These are phyloP conservation scores for Cepaea hortensis DNA, from an alignment of 2,888 invertebrate species.

Conservation along the genomic window DNA sequence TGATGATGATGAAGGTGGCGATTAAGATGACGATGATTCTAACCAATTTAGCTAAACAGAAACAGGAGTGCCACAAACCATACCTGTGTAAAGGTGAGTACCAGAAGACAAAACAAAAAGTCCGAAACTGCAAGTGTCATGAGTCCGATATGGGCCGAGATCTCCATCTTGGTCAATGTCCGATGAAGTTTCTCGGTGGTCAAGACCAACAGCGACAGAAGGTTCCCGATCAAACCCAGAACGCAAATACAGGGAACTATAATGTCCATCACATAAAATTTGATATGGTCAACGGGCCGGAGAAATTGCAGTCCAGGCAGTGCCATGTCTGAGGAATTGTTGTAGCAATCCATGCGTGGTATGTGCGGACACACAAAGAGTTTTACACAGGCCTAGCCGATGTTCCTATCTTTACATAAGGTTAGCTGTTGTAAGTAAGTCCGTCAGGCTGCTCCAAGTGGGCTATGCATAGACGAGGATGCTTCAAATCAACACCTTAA, in stretches of 20 bases:
- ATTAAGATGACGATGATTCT: too few species aligned
- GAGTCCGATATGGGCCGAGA: constrained; percentile 72
- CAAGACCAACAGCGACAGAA: constrained; percentile 70
- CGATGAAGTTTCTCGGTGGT: constrained; percentile 69
- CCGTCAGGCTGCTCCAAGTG: too few species aligned
- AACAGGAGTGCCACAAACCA: not conserved
- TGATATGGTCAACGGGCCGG: not conserved
- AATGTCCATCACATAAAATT: constrained; percentile 27
- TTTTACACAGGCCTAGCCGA: too few species aligned
- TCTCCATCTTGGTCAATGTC: constrained; percentile 72
- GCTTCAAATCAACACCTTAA: too few species aligned
- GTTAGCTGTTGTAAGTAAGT: too few species aligned
- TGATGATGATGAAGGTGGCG: too few species aligned
- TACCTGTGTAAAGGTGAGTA: constrained; percentile 64
- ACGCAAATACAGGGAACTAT: constrained; percentile 66
- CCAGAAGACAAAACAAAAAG: constrained; percentile 72
- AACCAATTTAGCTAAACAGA: not conserved
- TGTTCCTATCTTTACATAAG: too few species aligned
- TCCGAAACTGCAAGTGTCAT: constrained; percentile 74
- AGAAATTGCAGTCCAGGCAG: not conserved
- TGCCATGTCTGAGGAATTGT: not conserved
- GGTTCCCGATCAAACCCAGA: constrained; percentile 71
- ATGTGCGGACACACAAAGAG: too few species aligned
- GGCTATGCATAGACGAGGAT: too few species aligned
- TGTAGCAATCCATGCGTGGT: constrained; percentile 22